These are phyloP conservation scores for Proisotoma minuta DNA, from an alignment of 2,888 invertebrate species.

Conservation along the genomic window DNA sequence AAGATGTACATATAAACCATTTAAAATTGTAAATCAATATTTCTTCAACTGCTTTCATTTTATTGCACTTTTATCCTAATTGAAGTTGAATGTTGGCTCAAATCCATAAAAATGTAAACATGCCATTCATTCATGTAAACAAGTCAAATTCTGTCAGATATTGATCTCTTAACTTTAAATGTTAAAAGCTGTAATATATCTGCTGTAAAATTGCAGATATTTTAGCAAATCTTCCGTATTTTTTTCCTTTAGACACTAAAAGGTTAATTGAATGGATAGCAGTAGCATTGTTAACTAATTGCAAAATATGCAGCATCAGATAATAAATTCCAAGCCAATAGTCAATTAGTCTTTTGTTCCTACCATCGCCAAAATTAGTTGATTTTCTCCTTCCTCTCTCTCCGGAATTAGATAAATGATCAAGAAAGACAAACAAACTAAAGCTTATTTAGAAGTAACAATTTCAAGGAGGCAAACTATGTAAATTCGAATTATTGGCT, in stretches of 20 bases:
- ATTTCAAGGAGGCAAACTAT: not conserved
- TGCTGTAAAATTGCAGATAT: not conserved
- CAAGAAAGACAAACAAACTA: not conserved
- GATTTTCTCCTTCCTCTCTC: not conserved
- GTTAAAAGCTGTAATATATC: not conserved
- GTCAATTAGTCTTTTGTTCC: not conserved
- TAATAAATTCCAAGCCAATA: not conserved
- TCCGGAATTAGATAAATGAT: not conserved
- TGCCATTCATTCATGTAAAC: not conserved
- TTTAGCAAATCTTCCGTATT: not conserved
- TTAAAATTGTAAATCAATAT: not conserved
- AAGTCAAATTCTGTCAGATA: not conserved
- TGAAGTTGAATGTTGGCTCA: slow-evolving; percentile 2
- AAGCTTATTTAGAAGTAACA: slow-evolving; percentile 1
- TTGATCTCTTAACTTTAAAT: not conserved
- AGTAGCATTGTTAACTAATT: not conserved
- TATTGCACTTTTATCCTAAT: not conserved
- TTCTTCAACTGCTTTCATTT: not conserved
- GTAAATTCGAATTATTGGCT: not conserved
- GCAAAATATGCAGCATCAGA: not conserved
- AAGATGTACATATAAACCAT: not conserved
- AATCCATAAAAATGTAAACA: slow-evolving; percentile 8
- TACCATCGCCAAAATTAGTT: not conserved
- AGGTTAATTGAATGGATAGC: slow-evolving; percentile 1
- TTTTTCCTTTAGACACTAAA: slow-evolving; percentile 3